Percentiles rank a stretch among this genome's conserved stretches.
phyloP scores from a whole-genome alignment of 1,140 invertebrate species.

The Saccostrea glomerata region DNA sequence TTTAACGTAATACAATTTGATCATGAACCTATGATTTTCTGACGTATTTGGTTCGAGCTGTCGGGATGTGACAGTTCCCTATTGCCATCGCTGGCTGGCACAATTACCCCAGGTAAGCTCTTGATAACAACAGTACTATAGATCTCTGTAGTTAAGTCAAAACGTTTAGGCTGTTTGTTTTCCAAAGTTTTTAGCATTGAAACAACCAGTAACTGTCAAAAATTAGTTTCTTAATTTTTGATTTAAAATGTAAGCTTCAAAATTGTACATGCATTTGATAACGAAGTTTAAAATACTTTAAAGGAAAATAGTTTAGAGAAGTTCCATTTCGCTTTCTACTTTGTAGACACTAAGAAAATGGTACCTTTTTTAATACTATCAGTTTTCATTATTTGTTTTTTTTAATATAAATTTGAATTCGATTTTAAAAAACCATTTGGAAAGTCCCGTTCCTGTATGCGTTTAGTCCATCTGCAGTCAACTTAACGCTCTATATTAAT shows the following conservation, averaged over 20 bases:
- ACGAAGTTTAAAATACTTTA: no score
- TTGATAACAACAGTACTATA: not conserved
- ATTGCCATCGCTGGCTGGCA: not conserved
- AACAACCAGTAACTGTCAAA: not conserved
- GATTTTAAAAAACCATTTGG: no score
- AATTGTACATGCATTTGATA: no score
- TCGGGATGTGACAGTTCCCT: not conserved
- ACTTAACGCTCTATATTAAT: no score
- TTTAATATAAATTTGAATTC: no score
- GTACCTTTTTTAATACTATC: not conserved
- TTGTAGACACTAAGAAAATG: not conserved
- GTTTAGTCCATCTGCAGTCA: no score
- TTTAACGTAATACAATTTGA: not conserved
- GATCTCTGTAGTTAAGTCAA: no score
- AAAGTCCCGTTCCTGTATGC: no score
- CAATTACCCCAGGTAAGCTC: slow-evolving; percentile 15
- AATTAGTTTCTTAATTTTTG: not conserved
- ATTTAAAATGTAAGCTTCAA: no score
- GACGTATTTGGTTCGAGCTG: not conserved
- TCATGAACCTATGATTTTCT: slow-evolving; percentile 8
- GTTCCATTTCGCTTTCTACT: not conserved
- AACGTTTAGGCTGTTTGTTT: no score
- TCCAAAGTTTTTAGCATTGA: not conserved
- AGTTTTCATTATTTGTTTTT: not conserved
- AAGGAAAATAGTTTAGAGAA: not conserved